Evolutionary conservation across 2,888 invertebrate species (phyloP), one percentile per base, ranked within the genome.

Genomic region (Tupiocoris notatus): DNA sequence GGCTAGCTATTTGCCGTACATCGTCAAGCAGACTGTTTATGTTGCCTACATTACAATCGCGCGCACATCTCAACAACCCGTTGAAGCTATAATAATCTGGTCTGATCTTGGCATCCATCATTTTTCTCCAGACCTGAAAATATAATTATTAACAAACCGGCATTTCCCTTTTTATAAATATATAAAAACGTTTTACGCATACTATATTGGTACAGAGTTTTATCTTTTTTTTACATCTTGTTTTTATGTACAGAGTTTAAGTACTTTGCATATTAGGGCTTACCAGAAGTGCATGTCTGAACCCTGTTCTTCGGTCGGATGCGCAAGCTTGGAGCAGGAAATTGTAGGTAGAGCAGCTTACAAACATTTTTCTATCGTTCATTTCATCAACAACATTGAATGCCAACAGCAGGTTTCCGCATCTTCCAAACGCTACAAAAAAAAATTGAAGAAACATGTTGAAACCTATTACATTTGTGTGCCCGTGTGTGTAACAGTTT

Each of bases 341-440:
- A 82, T 91, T 92, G 77, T 92, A 89, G 1, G 94, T 93, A 65
- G 90, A 89, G 0, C 87, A 86, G 81, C 88, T 88, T 21, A 92
- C 84, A 77, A 85, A 83, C 17, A 92, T 84, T 70, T 86, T 85
- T 77, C 89, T 89, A 61, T 88, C 85, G 1, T 86, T 82, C 92
- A 96, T 94, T 86, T 95, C 93, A 85, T 97, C 96, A 1, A 91
- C 92, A 76, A 96, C 83, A 82, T 87, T 83, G 84, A 95, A 96
- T 0, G 96, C 93, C 56, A 89, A 90, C 76, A 88, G 82, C 18
- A 94, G 83, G 83, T 94, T 92, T 0, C 92, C 92, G 84, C 92
- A 92, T 77, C 91, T 86, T 0, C 94, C 95, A 85, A 93, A 97
- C 0, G 95, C 94, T 85, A 23, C 3, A 23, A 80, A 79, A 39